Evolutionary conservation across 2,797 vertebrate species (phyloP).

Genomic region (Falco concolor): DNA sequence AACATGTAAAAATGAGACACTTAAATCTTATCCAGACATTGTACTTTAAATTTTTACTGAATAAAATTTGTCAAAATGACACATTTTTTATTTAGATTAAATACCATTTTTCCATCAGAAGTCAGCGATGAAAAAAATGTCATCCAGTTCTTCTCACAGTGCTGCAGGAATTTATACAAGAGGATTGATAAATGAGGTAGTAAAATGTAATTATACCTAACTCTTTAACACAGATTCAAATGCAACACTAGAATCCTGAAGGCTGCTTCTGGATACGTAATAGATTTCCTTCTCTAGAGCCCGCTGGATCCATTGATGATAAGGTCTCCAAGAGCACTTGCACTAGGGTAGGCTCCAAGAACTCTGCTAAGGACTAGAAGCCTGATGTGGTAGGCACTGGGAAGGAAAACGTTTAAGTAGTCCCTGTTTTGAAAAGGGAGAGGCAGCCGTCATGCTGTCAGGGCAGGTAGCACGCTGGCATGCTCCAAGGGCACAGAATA

Average conservation of each 20-base stretch:
- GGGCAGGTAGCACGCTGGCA: not conserved
- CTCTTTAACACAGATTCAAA: conserved; percentile 31
- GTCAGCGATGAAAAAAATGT: not conserved
- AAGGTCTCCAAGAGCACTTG: not conserved
- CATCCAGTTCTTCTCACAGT: not conserved
- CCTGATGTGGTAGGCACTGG: not conserved
- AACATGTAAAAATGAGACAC: not conserved
- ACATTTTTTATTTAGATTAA: not conserved
- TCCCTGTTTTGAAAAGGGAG: not conserved
- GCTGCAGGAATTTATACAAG: not conserved
- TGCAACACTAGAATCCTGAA: not conserved
- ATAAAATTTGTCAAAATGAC: conserved; percentile 12
- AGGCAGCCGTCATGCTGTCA: not conserved
- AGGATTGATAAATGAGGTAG: conserved; percentile 11
- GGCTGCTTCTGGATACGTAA: not conserved
- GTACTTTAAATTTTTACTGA: conserved; percentile 3
- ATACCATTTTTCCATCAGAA: not conserved
- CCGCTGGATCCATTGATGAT: not conserved
- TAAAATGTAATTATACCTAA: conserved; percentile 33
- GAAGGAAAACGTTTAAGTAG: not conserved
- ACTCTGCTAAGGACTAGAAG: not conserved
- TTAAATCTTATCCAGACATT: not conserved
- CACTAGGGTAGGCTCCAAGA: not conserved
- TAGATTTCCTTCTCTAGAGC: not conserved
- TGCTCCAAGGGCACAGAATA: not conserved